Base-by-base conservation (phyloP, 2,888 invertebrate genomes). In the Agrotis ipsilon region DNA sequence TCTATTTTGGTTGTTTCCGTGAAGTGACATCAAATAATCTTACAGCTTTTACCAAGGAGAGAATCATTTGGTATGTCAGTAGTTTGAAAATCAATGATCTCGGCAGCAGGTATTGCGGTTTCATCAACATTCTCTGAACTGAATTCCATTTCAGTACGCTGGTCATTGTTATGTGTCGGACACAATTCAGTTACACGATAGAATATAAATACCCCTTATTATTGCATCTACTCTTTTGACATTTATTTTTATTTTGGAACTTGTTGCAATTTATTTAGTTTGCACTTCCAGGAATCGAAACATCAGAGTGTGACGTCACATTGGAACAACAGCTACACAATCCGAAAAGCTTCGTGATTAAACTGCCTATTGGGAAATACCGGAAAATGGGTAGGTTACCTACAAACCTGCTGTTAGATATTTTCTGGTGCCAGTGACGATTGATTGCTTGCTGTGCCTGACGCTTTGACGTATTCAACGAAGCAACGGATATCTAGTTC, bases 121-220 rank as follows among this genome's bases (percentile, higher is more conserved):
- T 70, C 75, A 69, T 79, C 69, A 62, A 79, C 46, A 79, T 75
- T 79, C 65, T 70, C 52, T 18, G 32, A 79, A 51, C 24, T 66
- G 51, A 75, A 69, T 69, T 74, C 70, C 58, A 32, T 66, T 63
- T 69, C 54, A 21, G 27, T 48, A 45, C 45, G 45, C 32, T 49
- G 57, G 52, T 49, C 55, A 68, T 49, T 57, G 58, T 6, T 62
- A 55, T 65, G 21, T 52, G 54, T 54, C 21, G 45, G 43, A 43
- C 27, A 51, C 61, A 51, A 54, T 68, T 63, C 43, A 61, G 51
- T 59, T 5, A 32, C 24, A 48, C 32, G 21, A 43, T 57, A 27
- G 32, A 62, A 51, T 75, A 39, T 32, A 51, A 63, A 61, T 51
- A 75, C 19, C 5, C 16, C 19, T 19, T 43, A 43, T 49, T 64